Evolutionary conservation across 1,140 invertebrate genomes (phyloP).

Genomic region (Drosophila littoralis): DNA sequence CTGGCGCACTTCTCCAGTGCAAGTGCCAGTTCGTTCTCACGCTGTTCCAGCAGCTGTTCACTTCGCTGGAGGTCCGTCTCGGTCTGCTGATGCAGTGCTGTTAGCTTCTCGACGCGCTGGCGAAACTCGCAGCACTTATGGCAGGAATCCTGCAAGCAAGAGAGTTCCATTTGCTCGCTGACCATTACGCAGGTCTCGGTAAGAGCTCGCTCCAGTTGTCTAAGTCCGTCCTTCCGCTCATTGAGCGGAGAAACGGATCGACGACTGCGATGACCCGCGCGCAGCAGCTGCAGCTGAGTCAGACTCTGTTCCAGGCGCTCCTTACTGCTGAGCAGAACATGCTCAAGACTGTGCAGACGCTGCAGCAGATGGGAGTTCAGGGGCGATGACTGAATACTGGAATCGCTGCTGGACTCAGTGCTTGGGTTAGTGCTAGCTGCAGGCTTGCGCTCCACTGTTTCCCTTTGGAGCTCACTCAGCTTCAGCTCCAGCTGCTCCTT

Average conservation of each 20-base stretch:
- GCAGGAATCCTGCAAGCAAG: slow-evolving; percentile 84
- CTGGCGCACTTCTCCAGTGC: slow-evolving; percentile 70
- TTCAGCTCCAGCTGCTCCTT: slow-evolving; percentile 93
- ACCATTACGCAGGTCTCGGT: slow-evolving; percentile 85
- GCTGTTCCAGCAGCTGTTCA: slow-evolving; percentile 71
- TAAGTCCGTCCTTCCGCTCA: slow-evolving; percentile 86
- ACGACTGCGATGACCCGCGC: slow-evolving; percentile 85
- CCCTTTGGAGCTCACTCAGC: slow-evolving; percentile 91
- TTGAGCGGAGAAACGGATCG: slow-evolving; percentile 86
- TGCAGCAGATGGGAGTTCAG: slow-evolving; percentile 85
- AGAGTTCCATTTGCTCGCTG: slow-evolving; percentile 70
- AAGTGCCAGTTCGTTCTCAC: slow-evolving; percentile 68
- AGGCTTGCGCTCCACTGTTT: slow-evolving; percentile 88
- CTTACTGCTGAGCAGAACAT: slow-evolving; percentile 86
- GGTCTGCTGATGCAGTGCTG: slow-evolving; percentile 58
- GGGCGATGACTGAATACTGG: slow-evolving; percentile 36
- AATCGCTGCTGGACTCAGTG: slow-evolving; percentile 53
- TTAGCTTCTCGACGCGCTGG: slow-evolving; percentile 71
- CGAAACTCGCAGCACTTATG: slow-evolving; percentile 84
- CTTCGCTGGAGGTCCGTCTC: slow-evolving; percentile 71
- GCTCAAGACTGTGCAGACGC: slow-evolving; percentile 86
- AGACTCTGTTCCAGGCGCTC: slow-evolving; percentile 80
- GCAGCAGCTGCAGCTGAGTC: slow-evolving; percentile 85
- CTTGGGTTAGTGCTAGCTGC: slow-evolving; percentile 47
- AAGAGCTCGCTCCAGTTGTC: slow-evolving; percentile 87